Conservation (phyloP, 2,888 invertebrate species). For the Eledona agricola region DNA sequence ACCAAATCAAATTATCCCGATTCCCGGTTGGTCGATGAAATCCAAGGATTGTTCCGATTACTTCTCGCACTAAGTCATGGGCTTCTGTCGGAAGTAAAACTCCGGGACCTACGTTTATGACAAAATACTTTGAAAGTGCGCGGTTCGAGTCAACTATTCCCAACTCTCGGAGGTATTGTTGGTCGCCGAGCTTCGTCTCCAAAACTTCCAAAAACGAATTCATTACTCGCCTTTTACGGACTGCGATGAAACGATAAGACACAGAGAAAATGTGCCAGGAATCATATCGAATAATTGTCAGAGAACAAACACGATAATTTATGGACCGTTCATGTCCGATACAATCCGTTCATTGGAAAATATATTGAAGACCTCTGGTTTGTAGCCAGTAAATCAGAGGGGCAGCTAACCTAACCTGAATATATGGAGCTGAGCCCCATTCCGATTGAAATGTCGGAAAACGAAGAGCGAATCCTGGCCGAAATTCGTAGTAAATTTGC, state of each 20-base stretch:
- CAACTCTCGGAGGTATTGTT: conserved; percentile 4
- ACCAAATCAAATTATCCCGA: conserved; percentile 11
- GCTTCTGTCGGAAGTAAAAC: conserved; percentile 9
- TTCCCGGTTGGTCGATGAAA: conserved; percentile 2
- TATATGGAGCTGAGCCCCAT: conserved; percentile 48
- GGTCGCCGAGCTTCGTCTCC: too few species aligned
- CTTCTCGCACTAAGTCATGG: conserved; percentile 9
- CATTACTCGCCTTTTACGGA: conserved; percentile 37
- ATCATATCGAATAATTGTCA: conserved; percentile 30
- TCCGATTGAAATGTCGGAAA: conserved; percentile 37
- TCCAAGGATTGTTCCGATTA: conserved; percentile 12
- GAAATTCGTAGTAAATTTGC: conserved; percentile 28
- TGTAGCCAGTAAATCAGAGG: conserved; percentile 52
- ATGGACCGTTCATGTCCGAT: conserved; percentile 46
- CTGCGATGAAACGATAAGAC: conserved; percentile 44
- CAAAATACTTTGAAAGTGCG: conserved; percentile 6
- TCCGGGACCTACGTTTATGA: conserved; percentile 11
- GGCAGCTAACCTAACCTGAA: conserved; percentile 51
- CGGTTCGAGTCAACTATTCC: conserved; percentile 10
- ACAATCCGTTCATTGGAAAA: conserved; percentile 53
- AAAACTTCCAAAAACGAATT: too few species aligned
- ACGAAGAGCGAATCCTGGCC: conserved; percentile 27
- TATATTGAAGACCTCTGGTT: conserved; percentile 54
- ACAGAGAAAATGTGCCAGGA: conserved; percentile 8
- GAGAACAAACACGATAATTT: conserved; percentile 40